phyloP scores from a whole-genome alignment of 2,888 invertebrate genomes.

The Oithona nana region DNA sequence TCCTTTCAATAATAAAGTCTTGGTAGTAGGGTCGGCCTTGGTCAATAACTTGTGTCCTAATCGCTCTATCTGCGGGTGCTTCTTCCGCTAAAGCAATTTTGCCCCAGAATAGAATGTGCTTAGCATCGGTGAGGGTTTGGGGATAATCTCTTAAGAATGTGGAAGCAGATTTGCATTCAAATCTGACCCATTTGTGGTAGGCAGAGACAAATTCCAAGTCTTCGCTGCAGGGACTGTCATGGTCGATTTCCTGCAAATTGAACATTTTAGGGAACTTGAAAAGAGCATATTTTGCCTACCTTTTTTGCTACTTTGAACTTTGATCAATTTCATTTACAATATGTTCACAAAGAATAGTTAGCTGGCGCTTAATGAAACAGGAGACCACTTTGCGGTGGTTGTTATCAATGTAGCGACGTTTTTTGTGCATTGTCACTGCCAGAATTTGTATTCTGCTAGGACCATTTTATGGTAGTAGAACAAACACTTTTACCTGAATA shows the following conservation, averaged over 20 bases:
- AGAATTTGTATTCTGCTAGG: no score
- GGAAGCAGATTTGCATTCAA: constrained; percentile 65
- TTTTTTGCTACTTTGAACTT: background rate
- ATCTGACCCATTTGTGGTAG: constrained; percentile 73
- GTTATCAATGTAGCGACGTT: no score
- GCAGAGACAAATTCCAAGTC: constrained; percentile 64
- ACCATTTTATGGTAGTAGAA: no score
- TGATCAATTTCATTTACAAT: constrained; percentile 18
- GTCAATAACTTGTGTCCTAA: background rate
- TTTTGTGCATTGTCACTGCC: no score
- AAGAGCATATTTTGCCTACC: background rate
- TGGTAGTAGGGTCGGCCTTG: background rate
- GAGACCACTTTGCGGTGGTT: no score
- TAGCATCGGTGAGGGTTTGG: constrained; percentile 68
- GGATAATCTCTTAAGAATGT: constrained; percentile 83
- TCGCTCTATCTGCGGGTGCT: constrained; percentile 31
- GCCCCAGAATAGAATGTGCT: constrained; percentile 69
- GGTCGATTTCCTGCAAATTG: background rate
- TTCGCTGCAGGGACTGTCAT: constrained; percentile 64
- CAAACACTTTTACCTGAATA: constrained; percentile 4
- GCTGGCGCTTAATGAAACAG: no score
- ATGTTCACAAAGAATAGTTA: no score
- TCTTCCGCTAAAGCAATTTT: constrained; percentile 76
- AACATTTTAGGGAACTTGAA: background rate
- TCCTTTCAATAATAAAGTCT: constrained; percentile 1